These are phyloP conservation scores for Ichneumoninae sp. DNA, from an alignment of 2,888 invertebrate genomes.

Conservation along the genomic window DNA sequence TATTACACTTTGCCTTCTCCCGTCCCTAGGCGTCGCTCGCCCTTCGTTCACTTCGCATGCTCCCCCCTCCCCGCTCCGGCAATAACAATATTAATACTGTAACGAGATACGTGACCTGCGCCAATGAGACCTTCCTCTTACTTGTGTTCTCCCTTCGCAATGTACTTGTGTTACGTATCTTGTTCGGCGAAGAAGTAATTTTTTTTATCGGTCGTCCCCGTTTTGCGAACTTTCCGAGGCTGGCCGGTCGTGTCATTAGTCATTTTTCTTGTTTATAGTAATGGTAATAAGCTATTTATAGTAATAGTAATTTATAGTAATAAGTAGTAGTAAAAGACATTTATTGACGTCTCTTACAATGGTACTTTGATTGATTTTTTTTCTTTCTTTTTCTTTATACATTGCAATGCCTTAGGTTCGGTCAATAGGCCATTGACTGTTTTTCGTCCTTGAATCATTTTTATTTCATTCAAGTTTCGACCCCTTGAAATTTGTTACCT, in stretches of 20 bases:
- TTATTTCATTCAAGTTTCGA: too few species aligned
- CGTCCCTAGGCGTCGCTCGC: conserved; percentile 17
- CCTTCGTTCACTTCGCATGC: neutral
- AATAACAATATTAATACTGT: conserved; percentile 58
- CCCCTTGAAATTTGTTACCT: too few species aligned
- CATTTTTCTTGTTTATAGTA: neutral
- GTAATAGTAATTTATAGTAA: too few species aligned
- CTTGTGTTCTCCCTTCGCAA: conserved; percentile 24
- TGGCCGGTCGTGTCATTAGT: neutral
- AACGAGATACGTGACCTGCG: conserved; percentile 51
- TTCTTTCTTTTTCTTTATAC: neutral
- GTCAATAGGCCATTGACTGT: too few species aligned
- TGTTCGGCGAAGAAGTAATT: neutral
- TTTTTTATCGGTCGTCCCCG: neutral
- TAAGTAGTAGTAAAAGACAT: too few species aligned
- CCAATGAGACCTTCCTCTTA: conserved; percentile 53
- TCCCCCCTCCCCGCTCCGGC: neutral
- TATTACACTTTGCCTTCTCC: conserved; percentile 46
- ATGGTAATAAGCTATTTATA: too few species aligned
- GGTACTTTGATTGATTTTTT: neutral
- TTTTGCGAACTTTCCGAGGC: neutral
- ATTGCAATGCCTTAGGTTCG: too few species aligned
- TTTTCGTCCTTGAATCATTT: too few species aligned
- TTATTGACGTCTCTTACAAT: too few species aligned
- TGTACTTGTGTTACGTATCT: conserved; percentile 6